Evolutionary conservation across 2,113 vertebrate species (phyloP), one percentile per base, ranked within the genome.

Genomic region (Herpetotheres cachinnans): DNA sequence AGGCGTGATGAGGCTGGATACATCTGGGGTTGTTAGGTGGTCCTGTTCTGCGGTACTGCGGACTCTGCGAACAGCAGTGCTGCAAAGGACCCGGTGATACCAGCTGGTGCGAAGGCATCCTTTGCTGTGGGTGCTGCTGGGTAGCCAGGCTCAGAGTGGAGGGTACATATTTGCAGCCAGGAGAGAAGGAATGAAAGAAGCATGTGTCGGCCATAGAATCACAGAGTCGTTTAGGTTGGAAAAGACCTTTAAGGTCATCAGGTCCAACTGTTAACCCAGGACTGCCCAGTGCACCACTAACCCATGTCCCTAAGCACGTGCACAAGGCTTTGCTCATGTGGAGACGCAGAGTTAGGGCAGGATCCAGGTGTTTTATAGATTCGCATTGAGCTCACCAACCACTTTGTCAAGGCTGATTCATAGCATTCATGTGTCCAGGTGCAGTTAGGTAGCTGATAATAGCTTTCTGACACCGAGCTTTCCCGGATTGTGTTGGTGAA

Each of bases 151-250:
- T 73, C 22, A 11, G 21, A n/a, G 49, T 1, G 6, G 55, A 38
- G 30, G 38, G 20, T 40, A 21, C 2, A 0, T 62, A 10, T 36
- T 29, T 65, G 26, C 30, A 47, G 30, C 38, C 80, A n/a, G 26
- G 42, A 65, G 49, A 66, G 69, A 44, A 81, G 55, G 36, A 61
- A 27, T 7, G 59, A 61, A 29, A 32, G 58, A 40, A 61, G 13
- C 1, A 1, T 10, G 15, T 18, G 21, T 22, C 1, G 1, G 62
- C 12, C 42, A 42, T 42, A 42, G 42, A 42, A 42, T 42, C 42
- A 42, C 42, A 42, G 42, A 42, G 14, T 42, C 42, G 11, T 42
- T 42, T 42, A 11, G 14, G 42, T 42, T 42, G 42, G 42, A 42
- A 42, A 42, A 42, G 42, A 42, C 42, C 42, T 42, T 42, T 42